These are phyloP conservation scores for Steatornis caripensis DNA, from an alignment of 2,113 vertebrate genomes.

Conservation along the genomic window DNA sequence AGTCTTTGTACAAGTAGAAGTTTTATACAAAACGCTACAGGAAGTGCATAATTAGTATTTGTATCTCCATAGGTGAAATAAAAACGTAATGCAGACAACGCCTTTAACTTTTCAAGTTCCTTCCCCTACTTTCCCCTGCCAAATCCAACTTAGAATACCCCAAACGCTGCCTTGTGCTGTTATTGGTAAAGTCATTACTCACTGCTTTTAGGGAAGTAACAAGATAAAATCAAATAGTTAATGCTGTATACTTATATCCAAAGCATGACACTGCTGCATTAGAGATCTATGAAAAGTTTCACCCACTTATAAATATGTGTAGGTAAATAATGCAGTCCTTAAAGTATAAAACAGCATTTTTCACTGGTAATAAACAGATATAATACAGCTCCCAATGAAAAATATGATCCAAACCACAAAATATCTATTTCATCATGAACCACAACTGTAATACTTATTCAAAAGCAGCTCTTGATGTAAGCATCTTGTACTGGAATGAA, in stretches of 20 bases:
- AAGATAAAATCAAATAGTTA: neutral
- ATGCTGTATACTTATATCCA: neutral
- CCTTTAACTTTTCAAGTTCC: neutral
- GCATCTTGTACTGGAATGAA: neutral
- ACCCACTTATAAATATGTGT: neutral
- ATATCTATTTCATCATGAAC: neutral
- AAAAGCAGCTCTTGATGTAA: neutral
- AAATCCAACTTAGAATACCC: neutral
- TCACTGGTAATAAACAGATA: neutral
- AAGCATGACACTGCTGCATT: rapidly evolving
- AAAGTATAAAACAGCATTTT: neutral
- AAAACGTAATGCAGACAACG: neutral
- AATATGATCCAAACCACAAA: neutral
- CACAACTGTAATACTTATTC: neutral
- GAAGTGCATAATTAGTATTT: neutral
- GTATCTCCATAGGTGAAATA: neutral
- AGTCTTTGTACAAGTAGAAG: neutral
- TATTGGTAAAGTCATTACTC: neutral
- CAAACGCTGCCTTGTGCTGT: neutral
- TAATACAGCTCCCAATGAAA: neutral
- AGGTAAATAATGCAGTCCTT: neutral
- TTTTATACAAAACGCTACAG: neutral
- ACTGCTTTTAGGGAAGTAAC: neutral
- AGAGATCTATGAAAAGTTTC: neutral
- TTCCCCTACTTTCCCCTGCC: neutral